Evolutionary conservation across 2,797 vertebrate species (phyloP).

Genomic region (Sternarchorhynchus goeldii): DNA sequence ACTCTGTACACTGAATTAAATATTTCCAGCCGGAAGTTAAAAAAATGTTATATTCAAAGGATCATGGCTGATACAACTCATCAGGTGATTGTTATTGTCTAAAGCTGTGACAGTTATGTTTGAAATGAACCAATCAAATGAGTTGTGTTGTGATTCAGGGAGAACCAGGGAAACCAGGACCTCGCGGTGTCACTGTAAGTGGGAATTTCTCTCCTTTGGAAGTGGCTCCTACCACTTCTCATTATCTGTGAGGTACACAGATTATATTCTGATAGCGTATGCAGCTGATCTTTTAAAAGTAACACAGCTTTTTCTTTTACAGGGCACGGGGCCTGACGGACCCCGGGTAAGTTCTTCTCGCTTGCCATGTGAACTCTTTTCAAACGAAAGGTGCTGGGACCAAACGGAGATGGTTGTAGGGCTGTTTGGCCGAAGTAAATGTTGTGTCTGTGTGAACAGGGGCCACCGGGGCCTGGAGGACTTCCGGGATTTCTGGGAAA

Average conservation of each 20-base stretch:
- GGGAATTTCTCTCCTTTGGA: neutral
- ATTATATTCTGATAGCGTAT: too few relatives aligned
- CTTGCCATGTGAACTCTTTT: neutral
- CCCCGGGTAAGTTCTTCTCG: constrained; percentile 79
- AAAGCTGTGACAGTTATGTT: neutral
- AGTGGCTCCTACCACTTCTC: too few relatives aligned
- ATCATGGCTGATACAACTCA: neutral
- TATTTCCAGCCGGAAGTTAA: neutral
- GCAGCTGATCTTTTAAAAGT: too few relatives aligned
- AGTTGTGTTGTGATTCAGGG: constrained; percentile 76
- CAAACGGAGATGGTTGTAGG: neutral
- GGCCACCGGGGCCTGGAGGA: constrained; percentile 86
- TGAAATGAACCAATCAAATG: neutral
- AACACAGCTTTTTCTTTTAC: constrained; percentile 56
- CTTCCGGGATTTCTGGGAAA: constrained; percentile 89
- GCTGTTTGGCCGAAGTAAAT: neutral
- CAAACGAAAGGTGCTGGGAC: neutral
- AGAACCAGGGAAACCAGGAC: constrained; percentile 88
- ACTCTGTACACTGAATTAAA: neutral
- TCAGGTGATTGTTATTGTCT: neutral
- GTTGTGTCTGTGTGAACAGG: constrained; percentile 73
- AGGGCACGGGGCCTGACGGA: constrained; percentile 92
- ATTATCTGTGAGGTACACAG: too few relatives aligned
- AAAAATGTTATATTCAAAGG: neutral
- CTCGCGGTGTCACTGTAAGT: constrained; percentile 90